phyloP scores from a whole-genome alignment of 2,888 invertebrate species.

The Pandemis heparana region DNA sequence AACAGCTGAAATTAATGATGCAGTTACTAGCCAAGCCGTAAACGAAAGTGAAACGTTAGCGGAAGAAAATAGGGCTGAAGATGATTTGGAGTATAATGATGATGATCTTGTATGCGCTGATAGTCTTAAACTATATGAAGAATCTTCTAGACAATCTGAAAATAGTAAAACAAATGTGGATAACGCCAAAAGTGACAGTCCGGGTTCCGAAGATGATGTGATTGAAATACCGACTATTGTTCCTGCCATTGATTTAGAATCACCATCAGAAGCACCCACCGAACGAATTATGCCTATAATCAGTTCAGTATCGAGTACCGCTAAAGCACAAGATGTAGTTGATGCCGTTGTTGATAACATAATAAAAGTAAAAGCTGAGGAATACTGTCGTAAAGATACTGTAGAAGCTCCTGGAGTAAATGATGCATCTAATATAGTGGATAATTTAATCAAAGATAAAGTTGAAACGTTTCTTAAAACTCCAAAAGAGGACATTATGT shows the following conservation, averaged over 20 bases:
- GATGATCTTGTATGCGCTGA: background rate
- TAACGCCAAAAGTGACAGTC: slow-evolving; percentile 20
- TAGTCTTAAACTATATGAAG: background rate
- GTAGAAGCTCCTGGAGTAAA: slow-evolving; percentile 2
- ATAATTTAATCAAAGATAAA: slow-evolving; percentile 49
- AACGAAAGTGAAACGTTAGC: slow-evolving; percentile 38
- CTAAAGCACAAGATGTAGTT: background rate
- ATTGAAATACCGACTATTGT: slow-evolving; percentile 10
- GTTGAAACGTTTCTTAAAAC: slow-evolving; percentile 32
- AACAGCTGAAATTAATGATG: slow-evolving; percentile 3
- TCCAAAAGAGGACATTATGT: slow-evolving; percentile 12
- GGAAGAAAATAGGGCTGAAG: slow-evolving; percentile 43
- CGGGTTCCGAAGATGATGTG: slow-evolving; percentile 14
- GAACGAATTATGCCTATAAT: background rate
- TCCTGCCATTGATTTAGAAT: slow-evolving; percentile 7
- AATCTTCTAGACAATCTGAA: slow-evolving; percentile 36
- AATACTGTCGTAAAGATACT: slow-evolving; percentile 22
- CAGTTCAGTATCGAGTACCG: background rate
- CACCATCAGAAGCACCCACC: background rate
- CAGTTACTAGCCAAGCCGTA: slow-evolving; percentile 33
- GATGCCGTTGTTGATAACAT: slow-evolving; percentile 34
- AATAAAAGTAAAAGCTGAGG: slow-evolving; percentile 43
- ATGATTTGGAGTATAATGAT: background rate
- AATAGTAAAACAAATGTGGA: slow-evolving; percentile 42
- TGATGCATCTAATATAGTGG: slow-evolving; percentile 31